Evolutionary conservation across 2,113 vertebrate species (phyloP), one percentile per base, ranked within the genome.

Genomic region (Cottus gobio): DNA sequence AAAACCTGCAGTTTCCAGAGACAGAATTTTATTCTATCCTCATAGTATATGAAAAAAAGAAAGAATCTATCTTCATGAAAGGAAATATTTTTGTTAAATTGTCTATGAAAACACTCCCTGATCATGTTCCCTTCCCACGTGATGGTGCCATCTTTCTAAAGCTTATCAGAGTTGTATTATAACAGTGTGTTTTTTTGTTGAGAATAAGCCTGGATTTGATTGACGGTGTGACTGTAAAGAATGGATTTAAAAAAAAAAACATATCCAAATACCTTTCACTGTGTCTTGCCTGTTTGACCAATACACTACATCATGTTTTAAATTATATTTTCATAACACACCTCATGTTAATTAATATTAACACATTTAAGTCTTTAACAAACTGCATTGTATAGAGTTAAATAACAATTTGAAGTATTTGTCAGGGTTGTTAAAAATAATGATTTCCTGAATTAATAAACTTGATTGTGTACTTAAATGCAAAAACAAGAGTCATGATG

Each of bases 61-160:
- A 54, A 46, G 31, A 82, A 69, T 84, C 48, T 89, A 91, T 91
- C 85, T 84, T 86, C 48, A 63, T 86, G 46, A 85, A 85, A 89
- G 66, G 54, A 90, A 85, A 69, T 93, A 90, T 93, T 91, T 94
- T 93, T 91, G 71, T 91, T 90, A 88, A 84, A 91, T 71, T 80
- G 61, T 78, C 75, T 87, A 77, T 77, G 30, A 85, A 79, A 75
- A 77, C 57, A 71, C 62, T 65, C 71, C 77, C 74, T 37, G 16
- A 79, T 84, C 79, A 78, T 84, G 67, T 79, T 68, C 79, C 79
- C 83, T 79, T 73, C 77, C 79, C 79, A 81, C 85, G 82, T 91
- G 87, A 91, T 77, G 48, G 91, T 94, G 93, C 94, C 93, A 93
- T 93, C 74, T 88, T 93, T 87, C 91, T 91, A 87, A 91, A 87